A percentile compares a stretch with the other conserved stretches of the same genome.
phyloP scores from a whole-genome alignment of 2,797 vertebrate species.

The Triplophysa bombifrons region DNA sequence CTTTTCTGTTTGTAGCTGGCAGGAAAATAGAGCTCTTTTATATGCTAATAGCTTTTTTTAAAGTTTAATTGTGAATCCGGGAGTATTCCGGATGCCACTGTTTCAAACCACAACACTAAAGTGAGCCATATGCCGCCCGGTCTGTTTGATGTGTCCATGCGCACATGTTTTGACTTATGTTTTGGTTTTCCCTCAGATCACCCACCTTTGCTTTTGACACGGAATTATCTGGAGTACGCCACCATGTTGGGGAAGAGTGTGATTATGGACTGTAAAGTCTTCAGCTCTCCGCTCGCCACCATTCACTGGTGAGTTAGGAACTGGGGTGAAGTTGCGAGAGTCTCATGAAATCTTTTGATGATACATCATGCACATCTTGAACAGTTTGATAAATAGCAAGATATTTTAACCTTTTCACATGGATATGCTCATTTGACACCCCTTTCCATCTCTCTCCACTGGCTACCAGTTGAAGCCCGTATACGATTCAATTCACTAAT shows the following conservation, averaged over 20 bases:
- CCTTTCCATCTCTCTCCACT: no score
- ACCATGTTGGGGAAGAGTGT: slow-evolving; percentile 77
- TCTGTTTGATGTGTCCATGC: slow-evolving; percentile 42
- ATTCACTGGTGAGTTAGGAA: slow-evolving; percentile 82
- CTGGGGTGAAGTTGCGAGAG: neutral
- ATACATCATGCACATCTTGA: neutral
- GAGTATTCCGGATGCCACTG: slow-evolving; percentile 5
- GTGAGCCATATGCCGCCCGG: slow-evolving; percentile 9
- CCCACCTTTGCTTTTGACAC: slow-evolving; percentile 86
- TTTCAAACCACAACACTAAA: slow-evolving; percentile 29
- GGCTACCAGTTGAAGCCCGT: no score
- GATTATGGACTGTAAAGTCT: slow-evolving; percentile 83
- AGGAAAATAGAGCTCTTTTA: slow-evolving; percentile 46
- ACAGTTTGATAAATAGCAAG: neutral
- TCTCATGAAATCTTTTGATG: neutral
- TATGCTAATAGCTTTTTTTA: slow-evolving; percentile 53
- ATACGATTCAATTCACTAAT: no score
- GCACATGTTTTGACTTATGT: slow-evolving; percentile 41
- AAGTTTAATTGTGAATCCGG: slow-evolving; percentile 40
- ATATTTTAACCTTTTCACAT: neutral
- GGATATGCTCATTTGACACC: no score
- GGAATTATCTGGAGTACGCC: slow-evolving; percentile 78
- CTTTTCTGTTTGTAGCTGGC: slow-evolving; percentile 33
- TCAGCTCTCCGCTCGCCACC: slow-evolving; percentile 83
- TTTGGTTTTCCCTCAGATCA: slow-evolving; percentile 75